phyloP scores from a whole-genome alignment of 2,113 vertebrate genomes.

The Mormoops blainvillei region DNA sequence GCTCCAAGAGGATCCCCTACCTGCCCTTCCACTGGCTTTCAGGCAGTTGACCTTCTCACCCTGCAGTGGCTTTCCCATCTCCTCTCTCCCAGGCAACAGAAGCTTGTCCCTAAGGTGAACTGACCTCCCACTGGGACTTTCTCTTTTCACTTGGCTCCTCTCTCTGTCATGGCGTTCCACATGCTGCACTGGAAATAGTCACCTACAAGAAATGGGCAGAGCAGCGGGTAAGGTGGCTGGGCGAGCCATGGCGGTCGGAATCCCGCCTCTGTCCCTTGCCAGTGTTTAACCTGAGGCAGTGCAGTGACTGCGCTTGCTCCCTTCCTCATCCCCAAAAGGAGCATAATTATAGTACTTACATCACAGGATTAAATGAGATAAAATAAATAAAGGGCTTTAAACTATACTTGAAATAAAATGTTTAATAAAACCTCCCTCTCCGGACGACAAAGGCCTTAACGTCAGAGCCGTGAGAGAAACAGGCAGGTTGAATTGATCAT shows the following conservation, averaged over 20 bases:
- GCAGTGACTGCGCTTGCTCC: not conserved
- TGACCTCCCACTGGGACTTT: not conserved
- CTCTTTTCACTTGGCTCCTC: not conserved
- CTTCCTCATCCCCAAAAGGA: not conserved
- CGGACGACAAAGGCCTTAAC: not conserved
- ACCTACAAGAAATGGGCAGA: not conserved
- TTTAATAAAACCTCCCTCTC: not conserved
- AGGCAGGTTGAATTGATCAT: not conserved
- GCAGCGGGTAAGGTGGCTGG: not conserved
- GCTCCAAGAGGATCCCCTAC: not conserved
- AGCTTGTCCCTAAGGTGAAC: not conserved
- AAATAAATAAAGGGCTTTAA: constrained; percentile 18
- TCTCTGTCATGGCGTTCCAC: no score
- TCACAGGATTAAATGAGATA: not conserved
- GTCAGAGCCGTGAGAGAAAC: not conserved
- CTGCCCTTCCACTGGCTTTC: not conserved
- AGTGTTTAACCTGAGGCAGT: not conserved
- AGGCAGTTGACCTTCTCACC: not conserved
- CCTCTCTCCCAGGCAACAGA: not conserved
- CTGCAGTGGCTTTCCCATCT: not conserved
- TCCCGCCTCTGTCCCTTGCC: not conserved
- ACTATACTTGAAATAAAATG: not conserved
- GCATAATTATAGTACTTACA: not conserved
- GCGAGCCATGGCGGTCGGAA: no score
- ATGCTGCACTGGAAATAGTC: not conserved